Conservation (phyloP, 2,888 invertebrate genomes). For the Troilus luridus region DNA sequence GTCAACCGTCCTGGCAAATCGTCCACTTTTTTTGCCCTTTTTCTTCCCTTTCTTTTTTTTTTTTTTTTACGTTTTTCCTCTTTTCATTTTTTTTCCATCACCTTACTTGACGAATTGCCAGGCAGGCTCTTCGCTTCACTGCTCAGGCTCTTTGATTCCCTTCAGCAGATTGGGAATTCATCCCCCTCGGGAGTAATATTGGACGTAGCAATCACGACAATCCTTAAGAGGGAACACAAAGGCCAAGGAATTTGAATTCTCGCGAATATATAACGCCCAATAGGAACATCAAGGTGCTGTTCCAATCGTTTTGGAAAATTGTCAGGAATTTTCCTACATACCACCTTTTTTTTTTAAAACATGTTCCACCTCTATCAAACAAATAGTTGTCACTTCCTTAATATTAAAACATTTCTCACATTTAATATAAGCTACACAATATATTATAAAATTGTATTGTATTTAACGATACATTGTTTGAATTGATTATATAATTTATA, state of each 20-base stretch:
- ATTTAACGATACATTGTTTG: no score
- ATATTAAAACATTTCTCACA: no score
- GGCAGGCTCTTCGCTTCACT: constrained; percentile 18
- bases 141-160: constrained; percentile 33
- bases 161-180: constrained; percentile 48
- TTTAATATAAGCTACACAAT: no score
- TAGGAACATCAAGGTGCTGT: not conserved
- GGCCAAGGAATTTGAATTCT: constrained; percentile 24
- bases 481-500: no score
- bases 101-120: constrained; percentile 44
- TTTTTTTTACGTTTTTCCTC: constrained; percentile 21
- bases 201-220: constrained; percentile 47
- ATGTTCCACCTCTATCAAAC: no score
- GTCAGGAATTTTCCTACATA: not conserved
- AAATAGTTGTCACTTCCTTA: no score
- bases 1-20: constrained; percentile 38
- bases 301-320: constrained; percentile 38
- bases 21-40: not conserved
- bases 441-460: no score
- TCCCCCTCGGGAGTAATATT: constrained; percentile 43
- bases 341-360: no score
- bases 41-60: not conserved
- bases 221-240: constrained; percentile 33
- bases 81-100: constrained; percentile 47
- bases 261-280: constrained; percentile 36